Conservation (phyloP, 2,113 vertebrate species). For the Cochlearius cochlearius region DNA sequence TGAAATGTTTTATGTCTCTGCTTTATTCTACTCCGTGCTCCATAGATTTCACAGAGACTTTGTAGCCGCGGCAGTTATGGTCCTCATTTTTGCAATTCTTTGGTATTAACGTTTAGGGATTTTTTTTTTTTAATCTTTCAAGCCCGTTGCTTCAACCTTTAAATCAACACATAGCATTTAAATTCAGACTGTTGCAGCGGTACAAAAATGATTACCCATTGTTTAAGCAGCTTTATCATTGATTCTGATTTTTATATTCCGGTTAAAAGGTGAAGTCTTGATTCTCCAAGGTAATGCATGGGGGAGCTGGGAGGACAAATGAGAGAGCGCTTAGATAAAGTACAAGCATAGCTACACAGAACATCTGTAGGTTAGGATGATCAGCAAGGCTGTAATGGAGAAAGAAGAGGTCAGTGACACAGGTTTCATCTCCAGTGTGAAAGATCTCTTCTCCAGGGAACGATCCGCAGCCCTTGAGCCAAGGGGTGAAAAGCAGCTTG, state of each 20-base stretch:
- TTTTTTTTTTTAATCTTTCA: not conserved
- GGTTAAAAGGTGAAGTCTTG: not conserved
- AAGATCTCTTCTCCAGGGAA: not conserved
- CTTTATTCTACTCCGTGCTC: not conserved
- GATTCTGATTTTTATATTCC: not conserved
- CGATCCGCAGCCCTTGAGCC: not conserved
- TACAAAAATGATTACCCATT: not conserved
- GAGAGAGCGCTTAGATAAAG: not conserved
- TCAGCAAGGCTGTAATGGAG: not conserved
- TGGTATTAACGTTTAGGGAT: not conserved
- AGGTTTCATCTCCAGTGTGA: not conserved
- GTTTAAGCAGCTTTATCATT: not conserved
- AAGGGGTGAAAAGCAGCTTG: not conserved
- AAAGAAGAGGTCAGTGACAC: not conserved
- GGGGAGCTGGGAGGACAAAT: not conserved
- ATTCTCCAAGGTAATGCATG: not conserved
- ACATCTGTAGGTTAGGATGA: not conserved
- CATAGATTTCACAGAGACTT: not conserved
- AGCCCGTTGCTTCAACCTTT: constrained; percentile 3
- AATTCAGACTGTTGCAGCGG: not conserved
- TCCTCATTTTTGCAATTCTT: not conserved
- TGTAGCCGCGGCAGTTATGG: accelerated
- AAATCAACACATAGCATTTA: not conserved
- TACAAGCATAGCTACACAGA: not conserved
- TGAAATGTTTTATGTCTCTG: not conserved